Evolutionary conservation across 2,888 invertebrate genomes (phyloP).

Genomic region (Carterocephalus palaemon): DNA sequence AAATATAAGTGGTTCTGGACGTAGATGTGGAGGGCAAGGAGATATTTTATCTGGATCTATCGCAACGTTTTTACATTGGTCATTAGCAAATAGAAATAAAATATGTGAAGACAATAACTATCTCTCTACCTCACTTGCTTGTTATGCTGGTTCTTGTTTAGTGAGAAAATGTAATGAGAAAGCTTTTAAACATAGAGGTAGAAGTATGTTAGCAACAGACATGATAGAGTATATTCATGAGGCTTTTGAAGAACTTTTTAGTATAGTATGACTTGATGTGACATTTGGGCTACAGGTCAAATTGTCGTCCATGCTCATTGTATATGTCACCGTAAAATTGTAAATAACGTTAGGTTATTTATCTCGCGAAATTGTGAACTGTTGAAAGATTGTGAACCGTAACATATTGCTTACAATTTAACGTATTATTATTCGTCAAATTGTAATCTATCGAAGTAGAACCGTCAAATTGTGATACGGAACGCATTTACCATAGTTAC

Average conservation of each 20-base stretch:
- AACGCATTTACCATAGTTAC: no score
- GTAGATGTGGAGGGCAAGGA: slow-evolving; percentile 98
- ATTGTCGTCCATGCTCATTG: no score
- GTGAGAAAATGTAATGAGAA: slow-evolving; percentile 88
- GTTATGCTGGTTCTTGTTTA: slow-evolving; percentile 89
- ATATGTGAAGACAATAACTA: slow-evolving; percentile 52
- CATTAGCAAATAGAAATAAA: slow-evolving; percentile 55
- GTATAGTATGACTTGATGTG: slow-evolving; percentile 1
- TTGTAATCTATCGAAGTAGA: no score
- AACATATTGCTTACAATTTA: no score
- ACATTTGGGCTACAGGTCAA: no score
- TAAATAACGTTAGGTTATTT: no score
- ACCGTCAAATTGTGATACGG: no score
- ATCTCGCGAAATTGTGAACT: no score
- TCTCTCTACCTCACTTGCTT: slow-evolving; percentile 83
- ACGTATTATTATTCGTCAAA: no score
- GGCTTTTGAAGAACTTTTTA: slow-evolving; percentile 80
- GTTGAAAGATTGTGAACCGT: no score
- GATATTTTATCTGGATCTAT: slow-evolving; percentile 94
- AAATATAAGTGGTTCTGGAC: slow-evolving; percentile 86
- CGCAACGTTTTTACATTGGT: slow-evolving; percentile 92
- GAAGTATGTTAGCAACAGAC: slow-evolving; percentile 92
- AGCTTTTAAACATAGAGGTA: slow-evolving; percentile 87
- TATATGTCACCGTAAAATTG: no score
- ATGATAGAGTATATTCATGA: slow-evolving; percentile 90